Percentiles rank a stretch among this genome's conserved stretches.
Conservation (phyloP, 2,113 vertebrate species). For the Caranx ignobilis region DNA sequence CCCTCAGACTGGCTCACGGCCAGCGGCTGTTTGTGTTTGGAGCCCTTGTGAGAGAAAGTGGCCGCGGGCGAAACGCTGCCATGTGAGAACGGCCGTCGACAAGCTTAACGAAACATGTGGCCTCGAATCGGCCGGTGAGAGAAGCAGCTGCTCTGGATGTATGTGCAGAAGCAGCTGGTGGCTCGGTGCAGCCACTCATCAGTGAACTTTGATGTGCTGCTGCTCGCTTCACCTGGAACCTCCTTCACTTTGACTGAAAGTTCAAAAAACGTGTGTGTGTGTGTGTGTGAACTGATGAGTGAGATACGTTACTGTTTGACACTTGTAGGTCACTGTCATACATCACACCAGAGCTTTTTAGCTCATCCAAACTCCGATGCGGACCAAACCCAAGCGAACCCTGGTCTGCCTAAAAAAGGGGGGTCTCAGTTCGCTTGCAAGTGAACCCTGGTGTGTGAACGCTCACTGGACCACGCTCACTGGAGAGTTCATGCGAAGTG, state of each 20-base stretch:
- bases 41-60: conserved; percentile 40
- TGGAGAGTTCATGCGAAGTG: too few species aligned
- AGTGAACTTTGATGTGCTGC: not conserved
- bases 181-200: not conserved
- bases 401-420: too few species aligned
- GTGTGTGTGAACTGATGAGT: not conserved
- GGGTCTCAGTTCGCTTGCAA: too few species aligned
- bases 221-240: not conserved
- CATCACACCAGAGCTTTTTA: too few species aligned
- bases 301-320: not conserved
- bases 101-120: conserved; percentile 50
- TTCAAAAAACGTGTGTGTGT: not conserved
- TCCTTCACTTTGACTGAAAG: not conserved
- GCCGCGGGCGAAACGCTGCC: conserved; percentile 28
- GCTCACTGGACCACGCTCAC: too few species aligned
- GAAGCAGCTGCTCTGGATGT: not conserved
- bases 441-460: too few species aligned
- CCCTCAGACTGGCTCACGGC: conserved; percentile 61
- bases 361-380: too few species aligned
- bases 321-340: not conserved
- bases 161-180: conserved; percentile 6
- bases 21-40: conserved; percentile 51
- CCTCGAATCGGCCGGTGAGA: conserved; percentile 19
- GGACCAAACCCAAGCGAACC: too few species aligned
- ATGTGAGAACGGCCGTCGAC: conserved; percentile 48